Base-by-base conservation (phyloP, 2,888 invertebrate species). In the Apotomis turbidana region DNA sequence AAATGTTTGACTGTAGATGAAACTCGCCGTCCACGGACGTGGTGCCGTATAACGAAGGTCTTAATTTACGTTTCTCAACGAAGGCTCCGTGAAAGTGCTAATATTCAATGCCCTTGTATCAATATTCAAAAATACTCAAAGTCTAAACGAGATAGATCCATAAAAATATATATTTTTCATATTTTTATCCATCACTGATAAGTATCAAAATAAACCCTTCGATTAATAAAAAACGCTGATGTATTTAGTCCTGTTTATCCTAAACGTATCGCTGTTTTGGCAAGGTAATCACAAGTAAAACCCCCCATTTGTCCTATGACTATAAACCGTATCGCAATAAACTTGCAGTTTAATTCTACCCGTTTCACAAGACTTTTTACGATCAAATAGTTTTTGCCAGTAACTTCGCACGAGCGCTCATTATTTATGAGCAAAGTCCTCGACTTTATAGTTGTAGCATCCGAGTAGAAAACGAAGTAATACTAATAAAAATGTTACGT, bases 351-450 rank as follows among this genome's bases (percentile, higher is more conserved):
- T 68, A 57, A 62, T 62, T 55, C 61, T 44, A 27, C 12, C 13
- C 12, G 61, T 62, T 60, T 46, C 15, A 15, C 41, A 44, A 36
- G 15, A 12, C 38, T 62, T 70, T 66, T 71, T 71, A 71, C 62
- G 71, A 71, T 67, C 67, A 67, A 71, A 71, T 62, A 71, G 67
- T 67, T 71, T 71, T 71, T 68, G 71, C 57, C 51, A 55, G 71
- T 68, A 71, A 44, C 67, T 62, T 68, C 67, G 63, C 70, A 71
- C 71, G 61, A 62, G 52, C 55, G 51, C 57, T 68, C 67, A 68
- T 71, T 71, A 71, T 71, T 71, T 71, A 68, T 71, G 61, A 61
- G 67, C n/a, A 41, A 71, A 71, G 55, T 71, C 66, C 66, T 67
- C 71, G 71, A 71, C 51, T 71, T 71, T 71, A 71, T 62, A 68